Percentiles rank a stretch among this genome's conserved stretches.
Evolutionary conservation across 2,888 invertebrate genomes (phyloP).

Genomic region (Pollenia labialis): DNA sequence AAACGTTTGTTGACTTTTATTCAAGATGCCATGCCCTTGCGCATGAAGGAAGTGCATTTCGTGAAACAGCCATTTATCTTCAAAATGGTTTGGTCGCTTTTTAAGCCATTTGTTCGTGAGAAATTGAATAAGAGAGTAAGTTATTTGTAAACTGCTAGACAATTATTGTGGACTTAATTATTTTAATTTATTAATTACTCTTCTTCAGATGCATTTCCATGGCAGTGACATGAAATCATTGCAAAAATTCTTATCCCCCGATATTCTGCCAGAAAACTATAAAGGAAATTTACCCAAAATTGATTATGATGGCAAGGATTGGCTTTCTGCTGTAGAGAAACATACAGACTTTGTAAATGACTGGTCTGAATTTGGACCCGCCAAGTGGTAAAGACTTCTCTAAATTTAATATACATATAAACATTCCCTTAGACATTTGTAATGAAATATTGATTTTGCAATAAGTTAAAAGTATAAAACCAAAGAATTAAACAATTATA

Average conservation of each 20-base stretch:
- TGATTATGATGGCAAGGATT: slow-evolving; percentile 90
- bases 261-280: slow-evolving; percentile 90
- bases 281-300: slow-evolving; percentile 90
- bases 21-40: slow-evolving; percentile 93
- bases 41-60: slow-evolving; percentile 93
- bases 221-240: slow-evolving; percentile 91
- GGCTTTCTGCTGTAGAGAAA: slow-evolving; percentile 89
- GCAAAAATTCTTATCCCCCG: slow-evolving; percentile 89
- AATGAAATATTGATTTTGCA: slow-evolving; percentile 34
- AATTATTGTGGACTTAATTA: background rate
- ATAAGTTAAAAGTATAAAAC: slow-evolving; percentile 55
- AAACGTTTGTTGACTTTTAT: slow-evolving; percentile 91
- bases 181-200: slow-evolving; percentile 17
- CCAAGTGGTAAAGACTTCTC: slow-evolving; percentile 83
- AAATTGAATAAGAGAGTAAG: slow-evolving; percentile 91
- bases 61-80: slow-evolving; percentile 94
- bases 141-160: slow-evolving; percentile 68
- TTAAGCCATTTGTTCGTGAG: slow-evolving; percentile 92
- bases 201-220: slow-evolving; percentile 91
- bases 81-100: slow-evolving; percentile 93
- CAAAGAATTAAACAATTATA: slow-evolving; percentile 12
- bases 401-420: slow-evolving; percentile 29
- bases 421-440: slow-evolving; percentile 59
- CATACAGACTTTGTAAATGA: slow-evolving; percentile 88
- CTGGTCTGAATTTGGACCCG: slow-evolving; percentile 89